Evolutionary conservation across 2,113 vertebrate species (phyloP).

Genomic region (Bettongia penicillata): DNA sequence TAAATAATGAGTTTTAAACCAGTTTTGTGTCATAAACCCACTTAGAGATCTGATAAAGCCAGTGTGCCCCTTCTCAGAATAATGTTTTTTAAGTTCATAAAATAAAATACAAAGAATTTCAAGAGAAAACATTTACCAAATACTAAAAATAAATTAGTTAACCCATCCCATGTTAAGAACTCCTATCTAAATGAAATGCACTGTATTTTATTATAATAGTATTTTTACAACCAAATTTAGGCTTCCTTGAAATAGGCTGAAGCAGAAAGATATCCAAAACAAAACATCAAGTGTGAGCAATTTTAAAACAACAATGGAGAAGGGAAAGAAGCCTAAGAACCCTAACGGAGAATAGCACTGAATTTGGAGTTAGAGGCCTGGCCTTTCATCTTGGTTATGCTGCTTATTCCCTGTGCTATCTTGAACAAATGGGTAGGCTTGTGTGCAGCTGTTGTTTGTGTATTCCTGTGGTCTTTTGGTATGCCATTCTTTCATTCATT

Average conservation of each 20-base stretch:
- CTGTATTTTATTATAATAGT: fast-evolving
- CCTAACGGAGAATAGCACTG: neutral
- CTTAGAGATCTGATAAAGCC: neutral
- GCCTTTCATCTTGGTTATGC: neutral
- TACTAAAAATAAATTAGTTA: neutral
- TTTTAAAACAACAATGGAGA: neutral
- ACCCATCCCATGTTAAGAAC: neutral
- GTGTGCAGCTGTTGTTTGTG: neutral
- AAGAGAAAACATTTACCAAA: neutral
- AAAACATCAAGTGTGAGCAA: neutral
- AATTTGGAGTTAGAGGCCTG: neutral
- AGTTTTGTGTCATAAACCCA: neutral
- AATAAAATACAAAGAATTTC: neutral
- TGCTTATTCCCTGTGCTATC: neutral
- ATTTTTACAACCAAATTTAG: neutral
- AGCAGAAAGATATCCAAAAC: neutral
- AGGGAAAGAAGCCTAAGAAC: neutral
- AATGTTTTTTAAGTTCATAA: neutral
- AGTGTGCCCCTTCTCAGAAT: neutral
- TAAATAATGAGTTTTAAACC: neutral
- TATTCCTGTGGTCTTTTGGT: neutral
- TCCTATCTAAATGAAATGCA: neutral
- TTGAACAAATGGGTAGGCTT: neutral
- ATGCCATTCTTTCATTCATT: neutral
- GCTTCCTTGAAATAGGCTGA: neutral